A percentile compares a stretch with the other conserved stretches of the same genome.
phyloP scores from a whole-genome alignment of 2,888 invertebrate genomes.

The Uloborus plumipes region DNA sequence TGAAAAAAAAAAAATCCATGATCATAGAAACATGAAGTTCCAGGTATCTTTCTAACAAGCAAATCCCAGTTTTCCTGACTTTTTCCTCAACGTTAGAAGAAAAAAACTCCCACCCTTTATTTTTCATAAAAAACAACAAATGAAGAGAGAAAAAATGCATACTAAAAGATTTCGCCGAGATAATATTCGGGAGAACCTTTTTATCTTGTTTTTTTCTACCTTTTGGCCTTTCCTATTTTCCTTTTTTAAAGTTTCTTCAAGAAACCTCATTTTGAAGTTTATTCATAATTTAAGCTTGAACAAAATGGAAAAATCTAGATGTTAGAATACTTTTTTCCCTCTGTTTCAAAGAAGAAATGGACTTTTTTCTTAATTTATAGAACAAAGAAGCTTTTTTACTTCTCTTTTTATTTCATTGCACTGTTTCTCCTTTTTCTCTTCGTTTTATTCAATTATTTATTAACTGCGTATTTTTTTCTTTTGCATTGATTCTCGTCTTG shows the following conservation, averaged over 20 bases:
- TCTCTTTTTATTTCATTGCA: not conserved
- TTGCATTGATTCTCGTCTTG: not conserved
- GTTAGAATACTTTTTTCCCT: slow-evolving; percentile 13
- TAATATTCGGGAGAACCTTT: slow-evolving; percentile 41
- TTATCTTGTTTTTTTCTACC: slow-evolving; percentile 20
- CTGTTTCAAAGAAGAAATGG: not conserved
- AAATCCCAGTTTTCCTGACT: too few relatives aligned
- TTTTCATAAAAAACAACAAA: too few relatives aligned
- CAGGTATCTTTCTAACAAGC: too few relatives aligned
- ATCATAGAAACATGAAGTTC: too few relatives aligned
- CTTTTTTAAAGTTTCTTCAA: slow-evolving; percentile 21
- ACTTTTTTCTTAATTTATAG: slow-evolving; percentile 11
- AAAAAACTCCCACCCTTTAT: too few relatives aligned
- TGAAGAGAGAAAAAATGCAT: not conserved
- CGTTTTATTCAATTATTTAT: slow-evolving; percentile 8
- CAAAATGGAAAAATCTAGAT: slow-evolving; percentile 43
- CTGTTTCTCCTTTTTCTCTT: slow-evolving; percentile 23
- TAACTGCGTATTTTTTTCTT: not conserved
- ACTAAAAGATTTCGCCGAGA: slow-evolving; percentile 46
- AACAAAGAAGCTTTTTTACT: slow-evolving; percentile 18
- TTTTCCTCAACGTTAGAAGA: not conserved
- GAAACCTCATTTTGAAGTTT: slow-evolving; percentile 51
- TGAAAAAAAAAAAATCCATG: too few relatives aligned
- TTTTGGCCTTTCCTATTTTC: slow-evolving; percentile 21
- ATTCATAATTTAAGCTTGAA: slow-evolving; percentile 47